Conservation (phyloP, 1,140 invertebrate species). For the Diuraphis noxia region DNA sequence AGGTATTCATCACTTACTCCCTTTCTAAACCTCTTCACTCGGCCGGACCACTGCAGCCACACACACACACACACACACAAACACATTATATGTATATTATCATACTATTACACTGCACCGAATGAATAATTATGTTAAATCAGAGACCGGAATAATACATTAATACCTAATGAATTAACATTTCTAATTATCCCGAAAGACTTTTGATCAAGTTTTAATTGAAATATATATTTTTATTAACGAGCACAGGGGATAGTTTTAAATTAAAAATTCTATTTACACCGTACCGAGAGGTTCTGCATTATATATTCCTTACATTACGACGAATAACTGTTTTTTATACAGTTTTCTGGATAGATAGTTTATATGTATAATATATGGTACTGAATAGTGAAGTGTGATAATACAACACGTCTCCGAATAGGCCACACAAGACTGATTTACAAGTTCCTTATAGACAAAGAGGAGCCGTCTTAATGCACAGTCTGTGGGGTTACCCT, state of each 20-base stretch:
- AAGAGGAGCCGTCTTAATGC: too few relatives aligned
- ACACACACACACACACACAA: too few relatives aligned
- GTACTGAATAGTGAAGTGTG: too few relatives aligned
- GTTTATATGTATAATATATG: too few relatives aligned
- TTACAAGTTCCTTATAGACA: too few relatives aligned
- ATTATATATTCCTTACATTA: neutral
- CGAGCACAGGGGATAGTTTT: neutral
- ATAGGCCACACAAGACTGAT: too few relatives aligned
- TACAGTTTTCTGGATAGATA: too few relatives aligned
- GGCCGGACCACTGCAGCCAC: neutral
- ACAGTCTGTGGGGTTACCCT: too few relatives aligned
- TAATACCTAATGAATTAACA: neutral
- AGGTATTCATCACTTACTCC: neutral
- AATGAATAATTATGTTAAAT: conserved; percentile 11
- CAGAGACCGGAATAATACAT: neutral
- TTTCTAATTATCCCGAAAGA: neutral
- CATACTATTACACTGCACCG: neutral
- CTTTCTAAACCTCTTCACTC: neutral
- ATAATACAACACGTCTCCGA: too few relatives aligned
- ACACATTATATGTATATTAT: neutral
- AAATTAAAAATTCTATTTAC: neutral
- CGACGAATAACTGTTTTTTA: neutral
- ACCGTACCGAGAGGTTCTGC: neutral
- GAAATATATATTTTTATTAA: neutral
- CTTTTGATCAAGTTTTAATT: neutral